phyloP scores from a whole-genome alignment of 1,140 invertebrate genomes.

The Drosophila malerkotliana region DNA sequence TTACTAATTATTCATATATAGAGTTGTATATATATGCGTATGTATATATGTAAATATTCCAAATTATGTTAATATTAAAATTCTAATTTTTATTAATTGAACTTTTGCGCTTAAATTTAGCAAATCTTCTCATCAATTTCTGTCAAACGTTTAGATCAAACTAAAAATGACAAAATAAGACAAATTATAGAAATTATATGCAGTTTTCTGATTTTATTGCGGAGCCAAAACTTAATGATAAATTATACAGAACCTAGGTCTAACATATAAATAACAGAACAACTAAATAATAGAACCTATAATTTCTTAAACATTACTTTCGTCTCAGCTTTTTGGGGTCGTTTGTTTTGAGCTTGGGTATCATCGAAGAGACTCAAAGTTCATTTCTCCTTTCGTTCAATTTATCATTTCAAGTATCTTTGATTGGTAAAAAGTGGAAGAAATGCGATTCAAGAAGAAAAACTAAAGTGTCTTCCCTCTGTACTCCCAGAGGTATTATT shows the following conservation, averaged over 20 bases:
- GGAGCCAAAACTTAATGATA: slow-evolving; percentile 61
- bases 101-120: slow-evolving; percentile 76
- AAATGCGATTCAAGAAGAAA: slow-evolving; percentile 78
- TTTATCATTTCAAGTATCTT: slow-evolving; percentile 23
- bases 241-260: slow-evolving; percentile 48
- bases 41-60: slow-evolving; percentile 68
- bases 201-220: slow-evolving; percentile 61
- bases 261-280: slow-evolving; percentile 57
- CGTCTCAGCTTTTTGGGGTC: slow-evolving; percentile 6
- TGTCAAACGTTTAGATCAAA: slow-evolving; percentile 23
- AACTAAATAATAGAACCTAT: slow-evolving; percentile 61
- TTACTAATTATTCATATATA: slow-evolving; percentile 54
- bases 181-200: slow-evolving; percentile 52
- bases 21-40: slow-evolving; percentile 43
- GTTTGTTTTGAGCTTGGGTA: slow-evolving; percentile 36
- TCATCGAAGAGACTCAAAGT: slow-evolving; percentile 40
- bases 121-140: slow-evolving; percentile 46
- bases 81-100: slow-evolving; percentile 81
- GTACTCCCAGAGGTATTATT: slow-evolving; percentile 22
- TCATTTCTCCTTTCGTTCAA: slow-evolving; percentile 16
- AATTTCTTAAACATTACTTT: slow-evolving; percentile 24
- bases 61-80: slow-evolving; percentile 75
- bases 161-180: slow-evolving; percentile 27
- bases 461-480: slow-evolving; percentile 57
- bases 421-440: slow-evolving; percentile 60